Evolutionary conservation across 2,888 invertebrate genomes (phyloP), one percentile per base, ranked within the genome.

Genomic region (Aspidapion aeneum): DNA sequence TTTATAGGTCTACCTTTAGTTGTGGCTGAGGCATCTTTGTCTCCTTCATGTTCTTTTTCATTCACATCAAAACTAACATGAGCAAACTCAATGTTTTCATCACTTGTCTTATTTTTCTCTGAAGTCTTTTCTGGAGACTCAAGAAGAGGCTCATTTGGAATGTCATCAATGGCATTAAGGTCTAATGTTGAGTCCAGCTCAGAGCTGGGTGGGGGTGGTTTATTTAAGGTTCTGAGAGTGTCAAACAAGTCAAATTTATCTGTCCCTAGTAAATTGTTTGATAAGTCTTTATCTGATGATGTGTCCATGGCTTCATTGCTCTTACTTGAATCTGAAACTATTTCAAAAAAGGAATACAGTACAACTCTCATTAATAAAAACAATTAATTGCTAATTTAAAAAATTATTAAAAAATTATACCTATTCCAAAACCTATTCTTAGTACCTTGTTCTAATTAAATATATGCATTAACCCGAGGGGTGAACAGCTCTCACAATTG

Each of bases 31-130:
- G 63, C 64, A n/a, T 70, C 68, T 64, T 61, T 68, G 19, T 71
- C 71, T 61, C 67, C 66, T 52, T 68, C 72, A 21, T 72, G 69
- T n/a, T 70, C 69, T 12, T 35, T 35, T 12, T 35, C 35, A 12
- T 35, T 3, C 12, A 12, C 56, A 57, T 73, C 74, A 63, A 66
- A 62, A 60, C 65, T 71, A 12, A 73, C 72, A 59, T 71, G 73
- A 54, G 67, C 72, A 66, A 73, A 71, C 62, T 73, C 73, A 68
- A 63, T 58, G 58, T 70, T 69, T 54, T 70, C 61, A 59, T 68
- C 65, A 64, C 64, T 68, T 55, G 3, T 3, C 35, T 35, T 35
- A 12, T 35, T 35, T 35, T 35, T 69, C 66, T 62, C 60, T 66
- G 60, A 65, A 35, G 57, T 68, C 62, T 35, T 63, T 59, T 55